Conservation (phyloP, 1,140 invertebrate genomes). For the Drosophila repleta region DNA sequence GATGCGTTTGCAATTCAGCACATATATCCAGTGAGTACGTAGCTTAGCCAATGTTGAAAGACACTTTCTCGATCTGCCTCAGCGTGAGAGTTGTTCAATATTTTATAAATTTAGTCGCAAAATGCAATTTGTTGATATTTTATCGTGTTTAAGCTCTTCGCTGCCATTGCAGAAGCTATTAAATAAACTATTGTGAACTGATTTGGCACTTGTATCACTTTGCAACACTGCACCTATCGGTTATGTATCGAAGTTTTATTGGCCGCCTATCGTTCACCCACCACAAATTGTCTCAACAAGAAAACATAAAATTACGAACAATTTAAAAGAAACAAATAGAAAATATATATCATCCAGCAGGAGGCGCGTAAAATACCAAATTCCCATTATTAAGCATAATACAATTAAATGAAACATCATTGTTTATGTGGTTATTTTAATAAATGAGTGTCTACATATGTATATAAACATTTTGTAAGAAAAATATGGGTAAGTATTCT, state of each 20-base stretch:
- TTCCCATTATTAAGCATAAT: background rate
- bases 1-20: background rate
- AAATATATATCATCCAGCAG: background rate
- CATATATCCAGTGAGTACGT: no score
- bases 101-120: background rate
- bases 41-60: background rate
- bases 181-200: conserved; percentile 20
- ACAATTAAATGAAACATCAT: background rate
- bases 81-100: background rate
- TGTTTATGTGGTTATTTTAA: background rate
- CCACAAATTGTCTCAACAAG: conserved; percentile 42
- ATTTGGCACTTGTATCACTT: background rate
- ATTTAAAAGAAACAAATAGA: conserved; percentile 35
- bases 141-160: conserved; percentile 1
- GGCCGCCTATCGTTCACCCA: conserved; percentile 16
- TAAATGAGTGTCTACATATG: conserved; percentile 31
- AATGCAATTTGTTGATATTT: conserved; percentile 25
- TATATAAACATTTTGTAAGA: conserved; percentile 23
- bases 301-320: conserved; percentile 43
- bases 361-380: background rate
- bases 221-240: conserved; percentile 11
- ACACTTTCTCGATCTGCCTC: background rate
- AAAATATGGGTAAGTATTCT: conserved; percentile 36
- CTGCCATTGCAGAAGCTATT: conserved; percentile 10
- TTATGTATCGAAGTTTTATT: background rate